A percentile compares a stretch with the other conserved stretches of the same genome.
phyloP scores from a whole-genome alignment of 2,888 invertebrate genomes.

The Cerceris rybyensis region DNA sequence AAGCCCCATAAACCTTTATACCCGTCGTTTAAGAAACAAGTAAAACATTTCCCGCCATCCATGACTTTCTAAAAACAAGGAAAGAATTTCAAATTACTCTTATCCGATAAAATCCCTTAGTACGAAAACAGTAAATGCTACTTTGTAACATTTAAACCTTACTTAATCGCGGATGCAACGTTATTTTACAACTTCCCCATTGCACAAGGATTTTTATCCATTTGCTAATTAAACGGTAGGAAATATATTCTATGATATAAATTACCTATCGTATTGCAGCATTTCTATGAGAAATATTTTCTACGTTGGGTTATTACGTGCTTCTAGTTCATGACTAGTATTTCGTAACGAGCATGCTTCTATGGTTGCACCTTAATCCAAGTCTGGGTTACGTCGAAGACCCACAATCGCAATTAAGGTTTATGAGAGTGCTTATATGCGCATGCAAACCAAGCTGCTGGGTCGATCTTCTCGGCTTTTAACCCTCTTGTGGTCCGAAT shows the following conservation, averaged over 20 bases:
- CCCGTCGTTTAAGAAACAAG: no score
- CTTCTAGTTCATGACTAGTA: conserved; percentile 13
- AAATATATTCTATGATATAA: conserved; percentile 9
- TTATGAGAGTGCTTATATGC: conserved; percentile 19
- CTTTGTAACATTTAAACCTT: no score
- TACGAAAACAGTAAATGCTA: no score
- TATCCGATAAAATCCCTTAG: no score
- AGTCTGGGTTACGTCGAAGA: conserved; percentile 50
- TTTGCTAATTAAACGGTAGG: conserved; percentile 4
- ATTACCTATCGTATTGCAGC: not conserved
- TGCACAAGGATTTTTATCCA: conserved; percentile 26
- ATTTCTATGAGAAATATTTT: not conserved
- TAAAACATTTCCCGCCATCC: no score
- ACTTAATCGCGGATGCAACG: not conserved
- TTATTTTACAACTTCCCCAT: conserved; percentile 41
- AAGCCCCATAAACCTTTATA: no score
- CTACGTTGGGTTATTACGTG: conserved; percentile 5
- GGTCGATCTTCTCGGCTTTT: not conserved
- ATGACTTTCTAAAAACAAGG: no score
- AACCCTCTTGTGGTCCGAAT: not conserved
- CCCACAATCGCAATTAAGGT: conserved; percentile 53
- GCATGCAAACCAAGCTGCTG: conserved; percentile 28
- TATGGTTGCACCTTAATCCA: conserved; percentile 62
- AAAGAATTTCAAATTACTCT: no score
- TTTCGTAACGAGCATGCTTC: conserved; percentile 43